Evolutionary conservation across 1,140 invertebrate genomes (phyloP).

Genomic region (Megathymus violae): DNA sequence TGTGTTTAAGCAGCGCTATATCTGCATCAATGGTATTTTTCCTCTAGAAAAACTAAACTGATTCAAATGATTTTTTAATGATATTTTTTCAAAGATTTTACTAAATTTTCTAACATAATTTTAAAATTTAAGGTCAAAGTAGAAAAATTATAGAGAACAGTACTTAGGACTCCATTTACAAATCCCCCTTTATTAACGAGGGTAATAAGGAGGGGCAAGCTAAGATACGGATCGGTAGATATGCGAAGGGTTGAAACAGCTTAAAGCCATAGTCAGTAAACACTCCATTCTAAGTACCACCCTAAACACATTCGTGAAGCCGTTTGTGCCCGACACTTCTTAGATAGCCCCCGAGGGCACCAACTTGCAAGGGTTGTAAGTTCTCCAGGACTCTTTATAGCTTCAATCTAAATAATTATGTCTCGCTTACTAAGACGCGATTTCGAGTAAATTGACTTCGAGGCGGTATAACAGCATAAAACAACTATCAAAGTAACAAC

Average conservation of each 20-base stretch:
- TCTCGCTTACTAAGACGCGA: background rate
- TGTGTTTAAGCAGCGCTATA: too few relatives aligned
- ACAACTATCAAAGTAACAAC: too few relatives aligned
- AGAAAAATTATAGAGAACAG: too few relatives aligned
- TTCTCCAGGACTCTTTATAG: conserved; percentile 22
- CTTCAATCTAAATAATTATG: conserved; percentile 31
- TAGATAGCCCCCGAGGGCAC: conserved; percentile 17
- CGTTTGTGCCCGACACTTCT: conserved; percentile 15
- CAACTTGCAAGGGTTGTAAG: conserved; percentile 19
- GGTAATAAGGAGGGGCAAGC: background rate
- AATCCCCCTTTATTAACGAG: background rate
- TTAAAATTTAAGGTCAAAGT: too few relatives aligned
- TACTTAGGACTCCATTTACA: background rate
- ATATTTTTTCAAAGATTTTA: too few relatives aligned
- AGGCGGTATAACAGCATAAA: too few relatives aligned
- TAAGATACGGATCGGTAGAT: background rate
- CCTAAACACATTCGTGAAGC: conserved; percentile 13
- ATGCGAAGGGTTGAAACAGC: conserved; percentile 4
- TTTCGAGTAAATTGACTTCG: conserved; percentile 8
- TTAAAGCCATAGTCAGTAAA: conserved; percentile 1
- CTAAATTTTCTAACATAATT: too few relatives aligned
- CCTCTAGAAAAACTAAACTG: too few relatives aligned
- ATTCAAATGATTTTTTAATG: too few relatives aligned
- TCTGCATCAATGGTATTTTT: too few relatives aligned
- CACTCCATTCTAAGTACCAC: conserved; percentile 12